Evolutionary conservation across 92 coral and sea anemone genomes (phyloP), one percentile per base, ranked within the genome.

Genomic region (Hydrozoanthus gracilis): DNA sequence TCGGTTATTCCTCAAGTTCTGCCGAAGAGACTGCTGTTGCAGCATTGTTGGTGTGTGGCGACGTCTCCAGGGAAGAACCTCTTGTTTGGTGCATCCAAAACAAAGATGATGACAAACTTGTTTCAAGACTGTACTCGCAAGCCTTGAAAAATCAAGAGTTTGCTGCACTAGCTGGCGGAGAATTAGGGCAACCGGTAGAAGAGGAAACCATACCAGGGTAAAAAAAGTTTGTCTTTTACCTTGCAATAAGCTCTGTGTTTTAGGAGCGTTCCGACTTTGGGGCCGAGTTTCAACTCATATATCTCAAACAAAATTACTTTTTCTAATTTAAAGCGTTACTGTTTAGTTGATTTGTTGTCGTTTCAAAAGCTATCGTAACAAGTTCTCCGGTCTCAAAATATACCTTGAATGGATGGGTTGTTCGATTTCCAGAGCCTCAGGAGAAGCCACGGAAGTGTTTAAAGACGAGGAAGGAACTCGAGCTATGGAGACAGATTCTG

Each of bases 1-100:
- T 86, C 52, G 89, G 88, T 27, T 83, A 55, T 73, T 84, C 70
- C 61, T 90, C 83, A 66, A 89, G 78, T 14, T 90, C 64, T 8
- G 77, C 91, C 11, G 98, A 95, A 61, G 94, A 93, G 44, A 86
- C 89, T 77, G 91, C 91, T 15, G 11, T 92, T 14, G 98, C 98
- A 13, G 97, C 98, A 47, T 84, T 95, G 76, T 62, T 88, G 4
- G 92, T 87, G 2, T 90, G 97, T 82, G 92, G 93, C 52, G 83
- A 86, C 54, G 87, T 79, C 66, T 77, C 86, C 3, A 91, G 73
- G 73, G 90, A 87, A 17, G 97, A 95, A 46, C 90, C 93, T 0
- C 65, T 95, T 5, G 75, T 94, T 68, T 93, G 97, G 96, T 91
- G 91, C 68, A 49, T 93, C 6, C 79, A 84, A 4, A 69, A 92